phyloP scores from a whole-genome alignment of 2,797 vertebrate species.

The Hoplostethus atlanticus region DNA sequence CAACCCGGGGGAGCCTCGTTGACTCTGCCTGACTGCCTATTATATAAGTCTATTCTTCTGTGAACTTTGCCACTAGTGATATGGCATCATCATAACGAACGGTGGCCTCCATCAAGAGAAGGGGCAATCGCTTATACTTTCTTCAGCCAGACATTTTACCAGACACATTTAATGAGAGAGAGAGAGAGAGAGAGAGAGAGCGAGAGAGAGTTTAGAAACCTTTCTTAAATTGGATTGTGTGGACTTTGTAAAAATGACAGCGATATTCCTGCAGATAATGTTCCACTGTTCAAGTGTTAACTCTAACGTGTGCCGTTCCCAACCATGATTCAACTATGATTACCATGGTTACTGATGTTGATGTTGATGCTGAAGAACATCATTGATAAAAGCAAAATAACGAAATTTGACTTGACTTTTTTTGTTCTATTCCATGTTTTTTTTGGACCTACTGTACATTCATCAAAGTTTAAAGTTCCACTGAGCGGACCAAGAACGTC shows the following conservation, averaged over 20 bases:
- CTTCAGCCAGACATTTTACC: constrained; percentile 34
- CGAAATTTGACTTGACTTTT: too few species aligned
- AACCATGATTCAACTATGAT: too few species aligned
- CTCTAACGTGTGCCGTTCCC: too few species aligned
- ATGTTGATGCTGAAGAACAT: too few species aligned
- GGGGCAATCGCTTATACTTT: constrained; percentile 8
- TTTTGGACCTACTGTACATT: too few species aligned
- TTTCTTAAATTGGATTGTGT: constrained; percentile 23
- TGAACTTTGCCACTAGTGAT: constrained; percentile 56
- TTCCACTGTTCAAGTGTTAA: too few species aligned
- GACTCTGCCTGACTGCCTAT: constrained; percentile 32
- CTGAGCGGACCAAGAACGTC: too few species aligned
- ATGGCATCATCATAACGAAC: constrained; percentile 57
- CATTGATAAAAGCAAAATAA: too few species aligned
- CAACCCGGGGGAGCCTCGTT: constrained; percentile 7
- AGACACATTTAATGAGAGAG: constrained; percentile 14
- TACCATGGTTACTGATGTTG: too few species aligned
- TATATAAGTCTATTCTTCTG: constrained; percentile 41
- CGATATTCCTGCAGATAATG: constrained; percentile 12
- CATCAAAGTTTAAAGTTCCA: too few species aligned
- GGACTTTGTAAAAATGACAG: constrained; percentile 15
- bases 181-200: background rate
- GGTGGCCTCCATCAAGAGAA: constrained; percentile 44
- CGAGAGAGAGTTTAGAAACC: constrained; percentile 6
- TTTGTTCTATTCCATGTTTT: too few species aligned